A percentile compares a stretch with the other conserved stretches of the same genome.
These are phyloP conservation scores for Cynoglossus semilaevis DNA, from an alignment of 2,113 vertebrate species.

Conservation along the genomic window DNA sequence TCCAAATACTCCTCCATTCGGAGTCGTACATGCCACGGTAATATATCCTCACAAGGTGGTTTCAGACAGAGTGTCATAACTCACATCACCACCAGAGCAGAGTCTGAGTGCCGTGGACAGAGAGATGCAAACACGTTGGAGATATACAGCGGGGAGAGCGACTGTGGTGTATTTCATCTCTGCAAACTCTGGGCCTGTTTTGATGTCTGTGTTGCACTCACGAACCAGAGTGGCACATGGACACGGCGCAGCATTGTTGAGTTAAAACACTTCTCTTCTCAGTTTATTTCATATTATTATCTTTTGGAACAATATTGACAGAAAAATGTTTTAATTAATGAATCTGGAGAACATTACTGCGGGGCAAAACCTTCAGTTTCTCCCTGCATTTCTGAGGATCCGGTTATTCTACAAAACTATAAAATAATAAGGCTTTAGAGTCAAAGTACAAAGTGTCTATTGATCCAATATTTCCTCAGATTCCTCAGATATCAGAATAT, in stretches of 20 bases:
- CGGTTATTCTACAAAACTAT: background rate
- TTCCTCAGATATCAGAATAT: no score
- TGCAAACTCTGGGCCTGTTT: slow-evolving; percentile 22
- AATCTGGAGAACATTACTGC: slow-evolving; percentile 5
- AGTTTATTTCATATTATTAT: background rate
- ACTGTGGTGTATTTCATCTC: slow-evolving; percentile 51
- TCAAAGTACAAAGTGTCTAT: slow-evolving; percentile 18
- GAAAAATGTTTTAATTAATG: background rate
- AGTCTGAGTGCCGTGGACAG: slow-evolving; percentile 39
- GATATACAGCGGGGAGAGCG: slow-evolving; percentile 43
- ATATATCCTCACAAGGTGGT: slow-evolving; percentile 62
- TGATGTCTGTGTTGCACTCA: slow-evolving; percentile 52
- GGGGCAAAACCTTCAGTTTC: background rate
- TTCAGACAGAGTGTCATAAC: slow-evolving; percentile 30
- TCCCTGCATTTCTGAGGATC: slow-evolving; percentile 3
- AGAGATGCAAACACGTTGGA: slow-evolving; percentile 40
- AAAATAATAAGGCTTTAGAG: slow-evolving; percentile 18
- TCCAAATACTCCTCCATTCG: slow-evolving; percentile 50
- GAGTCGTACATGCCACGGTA: slow-evolving; percentile 42
- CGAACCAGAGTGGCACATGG: slow-evolving; percentile 18
- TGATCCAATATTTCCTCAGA: slow-evolving; percentile 19
- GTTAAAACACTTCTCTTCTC: background rate
- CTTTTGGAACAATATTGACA: no score
- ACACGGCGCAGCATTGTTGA: background rate
- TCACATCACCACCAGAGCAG: slow-evolving; percentile 26